phyloP scores from a whole-genome alignment of 2,797 vertebrate species.

The Anguilla anguilla region DNA sequence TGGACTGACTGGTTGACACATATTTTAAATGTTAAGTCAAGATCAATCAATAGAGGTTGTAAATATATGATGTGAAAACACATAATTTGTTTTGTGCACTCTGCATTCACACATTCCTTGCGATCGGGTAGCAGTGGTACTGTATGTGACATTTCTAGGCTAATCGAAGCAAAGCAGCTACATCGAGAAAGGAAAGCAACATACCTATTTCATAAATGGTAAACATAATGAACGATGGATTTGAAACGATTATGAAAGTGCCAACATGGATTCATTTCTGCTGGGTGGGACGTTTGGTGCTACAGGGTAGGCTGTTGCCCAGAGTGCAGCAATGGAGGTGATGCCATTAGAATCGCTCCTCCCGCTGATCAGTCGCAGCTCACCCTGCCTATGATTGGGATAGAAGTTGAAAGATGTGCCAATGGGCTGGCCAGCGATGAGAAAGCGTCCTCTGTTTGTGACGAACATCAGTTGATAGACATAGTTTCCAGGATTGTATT shows the following conservation, averaged over 20 bases:
- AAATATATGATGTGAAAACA: background rate
- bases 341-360: background rate
- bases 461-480: slow-evolving; percentile 49
- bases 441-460: slow-evolving; percentile 47
- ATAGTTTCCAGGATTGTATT: slow-evolving; percentile 34
- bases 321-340: background rate
- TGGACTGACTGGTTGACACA: background rate
- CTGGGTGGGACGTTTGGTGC: background rate
- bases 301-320: background rate
- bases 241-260: background rate
- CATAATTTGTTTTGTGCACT: background rate
- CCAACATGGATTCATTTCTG: background rate
- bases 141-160: background rate
- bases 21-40: background rate
- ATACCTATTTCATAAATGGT: background rate
- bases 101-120: background rate
- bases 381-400: background rate
- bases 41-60: background rate
- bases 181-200: background rate
- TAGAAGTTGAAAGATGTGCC: slow-evolving; percentile 51
- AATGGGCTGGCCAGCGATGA: slow-evolving; percentile 25
- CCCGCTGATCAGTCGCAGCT: slow-evolving; percentile 2
- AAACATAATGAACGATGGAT: background rate
- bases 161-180: background rate
- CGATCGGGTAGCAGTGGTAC: background rate